phyloP scores from a whole-genome alignment of 2,113 vertebrate species.

The Lepidothrix coronata region DNA sequence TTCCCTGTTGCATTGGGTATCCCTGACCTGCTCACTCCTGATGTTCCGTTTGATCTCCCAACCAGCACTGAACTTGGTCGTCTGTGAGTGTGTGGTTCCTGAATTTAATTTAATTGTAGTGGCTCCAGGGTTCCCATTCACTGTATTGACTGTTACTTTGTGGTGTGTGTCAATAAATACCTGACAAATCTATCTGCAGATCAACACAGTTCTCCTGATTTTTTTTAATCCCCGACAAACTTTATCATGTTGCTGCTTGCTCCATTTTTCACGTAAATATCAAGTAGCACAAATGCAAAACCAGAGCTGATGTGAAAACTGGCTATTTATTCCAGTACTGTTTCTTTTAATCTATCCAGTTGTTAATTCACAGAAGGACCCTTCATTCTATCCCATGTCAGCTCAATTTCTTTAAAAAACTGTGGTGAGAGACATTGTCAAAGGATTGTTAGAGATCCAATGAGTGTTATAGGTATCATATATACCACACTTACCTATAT shows the following conservation, averaged over 20 bases:
- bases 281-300: background rate
- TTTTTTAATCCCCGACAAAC: background rate
- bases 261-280: background rate
- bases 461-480: background rate
- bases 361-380: background rate
- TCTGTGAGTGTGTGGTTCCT: background rate
- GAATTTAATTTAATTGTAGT: background rate
- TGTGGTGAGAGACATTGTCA: background rate
- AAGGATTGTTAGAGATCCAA: background rate
- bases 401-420: conserved; percentile 35
- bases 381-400: background rate
- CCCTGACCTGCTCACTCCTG: background rate
- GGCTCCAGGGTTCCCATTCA: background rate
- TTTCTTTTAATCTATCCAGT: background rate
- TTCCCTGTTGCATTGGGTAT: background rate
- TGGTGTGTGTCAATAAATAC: background rate
- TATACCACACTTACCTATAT: background rate
- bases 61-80: background rate
- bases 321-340: background rate
- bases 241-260: background rate
- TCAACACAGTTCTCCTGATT: background rate
- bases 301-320: background rate
- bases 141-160: background rate
- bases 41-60: background rate
- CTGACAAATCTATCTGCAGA: background rate